Evolutionary conservation across 2,113 vertebrate species (phyloP).

Genomic region (Pterocles burchelli): DNA sequence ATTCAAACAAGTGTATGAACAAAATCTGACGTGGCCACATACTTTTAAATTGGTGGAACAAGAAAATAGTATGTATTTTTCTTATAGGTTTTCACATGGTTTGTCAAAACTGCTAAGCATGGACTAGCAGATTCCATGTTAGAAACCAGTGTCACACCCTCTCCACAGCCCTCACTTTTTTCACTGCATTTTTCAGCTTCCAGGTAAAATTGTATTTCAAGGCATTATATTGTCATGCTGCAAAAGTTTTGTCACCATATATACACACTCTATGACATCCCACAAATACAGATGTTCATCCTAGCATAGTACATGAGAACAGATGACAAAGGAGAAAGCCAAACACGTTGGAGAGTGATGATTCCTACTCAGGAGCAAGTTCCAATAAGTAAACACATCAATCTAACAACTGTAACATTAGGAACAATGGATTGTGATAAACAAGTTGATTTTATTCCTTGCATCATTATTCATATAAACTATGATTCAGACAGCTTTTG

Average conservation of each 20-base stretch:
- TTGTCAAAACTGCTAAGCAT: not conserved
- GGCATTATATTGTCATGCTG: fast-evolving
- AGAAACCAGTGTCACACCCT: not conserved
- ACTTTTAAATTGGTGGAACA: not conserved
- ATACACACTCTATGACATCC: not conserved
- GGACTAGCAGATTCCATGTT: not conserved
- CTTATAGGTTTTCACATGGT: not conserved
- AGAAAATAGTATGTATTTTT: not conserved
- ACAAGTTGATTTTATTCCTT: not conserved
- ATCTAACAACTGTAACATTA: not conserved
- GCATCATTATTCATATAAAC: not conserved
- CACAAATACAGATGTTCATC: not conserved
- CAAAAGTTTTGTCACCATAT: not conserved
- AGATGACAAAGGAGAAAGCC: not conserved
- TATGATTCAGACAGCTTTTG: not conserved
- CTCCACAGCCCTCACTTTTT: not conserved
- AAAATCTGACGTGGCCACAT: not conserved
- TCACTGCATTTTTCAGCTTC: not conserved
- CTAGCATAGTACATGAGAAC: not conserved
- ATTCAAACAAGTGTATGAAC: not conserved
- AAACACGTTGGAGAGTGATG: not conserved
- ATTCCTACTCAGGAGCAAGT: not conserved
- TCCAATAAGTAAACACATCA: not conserved
- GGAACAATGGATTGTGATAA: not conserved
- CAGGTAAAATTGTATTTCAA: not conserved